Conservation (phyloP, 2,797 vertebrate species). For the Echeneis naucrates region DNA sequence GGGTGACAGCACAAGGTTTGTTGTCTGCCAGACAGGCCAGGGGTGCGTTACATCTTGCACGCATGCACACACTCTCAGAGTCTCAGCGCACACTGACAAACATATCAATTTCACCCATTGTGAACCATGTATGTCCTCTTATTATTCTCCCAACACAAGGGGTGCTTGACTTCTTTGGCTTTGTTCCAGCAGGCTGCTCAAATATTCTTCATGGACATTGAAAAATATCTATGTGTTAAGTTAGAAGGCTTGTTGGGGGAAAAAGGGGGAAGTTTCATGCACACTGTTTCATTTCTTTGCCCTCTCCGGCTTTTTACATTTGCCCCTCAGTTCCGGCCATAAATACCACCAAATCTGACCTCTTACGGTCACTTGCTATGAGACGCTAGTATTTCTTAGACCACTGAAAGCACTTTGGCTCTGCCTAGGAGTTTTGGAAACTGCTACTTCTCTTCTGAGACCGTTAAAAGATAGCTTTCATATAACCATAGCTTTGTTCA, state of each 20-base stretch:
- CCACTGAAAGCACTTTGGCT: neutral
- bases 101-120: constrained; percentile 58
- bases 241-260: constrained; percentile 9
- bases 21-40: constrained; percentile 66
- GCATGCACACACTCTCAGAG: constrained; percentile 15
- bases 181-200: constrained; percentile 52
- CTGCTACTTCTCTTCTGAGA: neutral
- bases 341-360: too few relatives aligned
- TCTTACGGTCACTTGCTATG: neutral
- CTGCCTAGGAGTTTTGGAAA: constrained; percentile 1
- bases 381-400: neutral
- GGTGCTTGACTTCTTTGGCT: constrained; percentile 51
- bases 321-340: too few relatives aligned
- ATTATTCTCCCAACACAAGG: constrained; percentile 57
- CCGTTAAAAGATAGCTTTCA: neutral
- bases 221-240: constrained; percentile 17
- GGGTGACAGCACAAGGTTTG: constrained; percentile 78
- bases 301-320: too few relatives aligned
- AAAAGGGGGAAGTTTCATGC: neutral
- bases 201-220: constrained; percentile 20
- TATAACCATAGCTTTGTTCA: neutral
- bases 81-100: constrained; percentile 36
- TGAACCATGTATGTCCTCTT: constrained; percentile 67
- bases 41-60: constrained; percentile 31
- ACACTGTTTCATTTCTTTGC: too few relatives aligned